Conservation (phyloP, 2,113 vertebrate species). For the Brienomyrus longianalis region DNA sequence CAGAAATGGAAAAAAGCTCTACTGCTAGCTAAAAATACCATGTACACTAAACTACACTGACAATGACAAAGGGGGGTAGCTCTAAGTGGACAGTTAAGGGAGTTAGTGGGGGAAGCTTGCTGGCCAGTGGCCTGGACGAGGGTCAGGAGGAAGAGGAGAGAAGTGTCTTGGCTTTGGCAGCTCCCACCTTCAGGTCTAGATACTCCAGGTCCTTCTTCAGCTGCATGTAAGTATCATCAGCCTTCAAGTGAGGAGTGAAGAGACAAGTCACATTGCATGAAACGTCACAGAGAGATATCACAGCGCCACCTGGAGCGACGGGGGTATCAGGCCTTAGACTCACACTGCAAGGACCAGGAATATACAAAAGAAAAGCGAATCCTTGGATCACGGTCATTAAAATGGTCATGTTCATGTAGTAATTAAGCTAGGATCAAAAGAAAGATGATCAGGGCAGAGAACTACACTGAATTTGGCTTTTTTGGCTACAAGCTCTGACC, state of each 20-base stretch:
- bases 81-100: constrained; percentile 6
- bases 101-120: neutral
- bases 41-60: neutral
- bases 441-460: neutral
- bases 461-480: neutral
- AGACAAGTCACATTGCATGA: constrained; percentile 8
- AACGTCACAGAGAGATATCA: neutral
- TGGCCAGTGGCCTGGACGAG: neutral
- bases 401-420: neutral
- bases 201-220: constrained; percentile 95
- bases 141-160: neutral
- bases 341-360: neutral
- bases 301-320: neutral
- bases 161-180: neutral
- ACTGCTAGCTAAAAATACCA: neutral
- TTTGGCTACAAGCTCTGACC: neutral
- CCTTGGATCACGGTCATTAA: neutral
- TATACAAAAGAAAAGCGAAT: neutral
- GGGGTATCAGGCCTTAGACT: neutral
- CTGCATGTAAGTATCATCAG: constrained; percentile 86
- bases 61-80: neutral
- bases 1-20: neutral
- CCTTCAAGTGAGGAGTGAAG: constrained; percentile 56
- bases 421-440: neutral
- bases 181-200: constrained; percentile 87